Evolutionary conservation across 2,888 invertebrate species (phyloP).

Genomic region (Limulus polyphemus): DNA sequence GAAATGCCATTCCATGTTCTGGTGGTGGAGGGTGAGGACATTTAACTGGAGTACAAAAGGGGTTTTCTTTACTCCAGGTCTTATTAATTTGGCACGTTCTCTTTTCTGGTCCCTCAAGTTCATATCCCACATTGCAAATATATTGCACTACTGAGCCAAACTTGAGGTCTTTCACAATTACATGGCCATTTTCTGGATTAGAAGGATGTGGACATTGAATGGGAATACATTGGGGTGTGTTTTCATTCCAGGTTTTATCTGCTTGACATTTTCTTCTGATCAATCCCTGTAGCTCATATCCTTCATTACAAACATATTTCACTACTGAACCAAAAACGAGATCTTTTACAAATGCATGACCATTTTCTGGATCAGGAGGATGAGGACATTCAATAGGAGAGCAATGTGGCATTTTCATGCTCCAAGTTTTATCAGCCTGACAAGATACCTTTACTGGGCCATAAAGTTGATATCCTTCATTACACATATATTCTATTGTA

Average conservation of each 20-base stretch:
- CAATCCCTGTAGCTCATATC: constrained; percentile 22
- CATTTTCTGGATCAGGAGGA: constrained; percentile 7
- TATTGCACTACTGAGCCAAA: constrained; percentile 16
- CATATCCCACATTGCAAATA: constrained; percentile 15
- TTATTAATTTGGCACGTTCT: constrained; percentile 9
- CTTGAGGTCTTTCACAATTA: constrained; percentile 7
- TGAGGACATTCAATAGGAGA: constrained; percentile 13
- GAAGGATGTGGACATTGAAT: constrained; percentile 17
- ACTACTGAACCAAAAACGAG: constrained; percentile 14
- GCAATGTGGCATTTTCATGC: constrained; percentile 28
- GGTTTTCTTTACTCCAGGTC: constrained; percentile 26
- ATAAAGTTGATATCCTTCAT: constrained; percentile 30
- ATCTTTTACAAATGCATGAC: constrained; percentile 15
- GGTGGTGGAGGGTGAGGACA: constrained; percentile 10
- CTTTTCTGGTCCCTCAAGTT: constrained; percentile 13
- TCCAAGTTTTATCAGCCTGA: constrained; percentile 32
- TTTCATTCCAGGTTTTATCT: constrained; percentile 23
- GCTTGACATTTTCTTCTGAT: constrained; percentile 17
- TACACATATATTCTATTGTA: constrained; percentile 20
- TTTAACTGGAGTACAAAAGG: constrained; percentile 24
- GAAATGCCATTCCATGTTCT: neutral
- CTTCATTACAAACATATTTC: constrained; percentile 21
- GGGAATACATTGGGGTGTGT: constrained; percentile 17
- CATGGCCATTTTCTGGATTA: constrained; percentile 16
- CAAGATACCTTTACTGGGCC: constrained; percentile 27